Evolutionary conservation across 2,113 vertebrate genomes (phyloP).

Genomic region (Indicator maculatus): DNA sequence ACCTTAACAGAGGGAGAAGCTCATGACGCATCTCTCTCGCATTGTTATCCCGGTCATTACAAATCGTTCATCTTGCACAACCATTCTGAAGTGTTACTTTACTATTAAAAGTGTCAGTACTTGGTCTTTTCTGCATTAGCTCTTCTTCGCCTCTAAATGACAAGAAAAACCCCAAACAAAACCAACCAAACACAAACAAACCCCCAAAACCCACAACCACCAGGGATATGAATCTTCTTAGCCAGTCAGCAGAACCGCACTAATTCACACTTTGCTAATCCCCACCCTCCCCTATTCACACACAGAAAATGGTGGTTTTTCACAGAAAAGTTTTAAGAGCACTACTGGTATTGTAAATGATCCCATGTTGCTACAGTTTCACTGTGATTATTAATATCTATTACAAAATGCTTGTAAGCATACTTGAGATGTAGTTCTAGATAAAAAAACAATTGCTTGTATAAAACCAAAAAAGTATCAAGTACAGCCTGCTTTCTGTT

Average conservation of each 20-base stretch:
- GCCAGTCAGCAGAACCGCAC: background rate
- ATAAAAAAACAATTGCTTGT: background rate
- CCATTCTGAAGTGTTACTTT: slow-evolving; percentile 59
- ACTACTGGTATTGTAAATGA: background rate
- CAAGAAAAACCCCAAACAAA: background rate
- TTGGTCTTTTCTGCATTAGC: slow-evolving; percentile 52
- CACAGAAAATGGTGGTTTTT: background rate
- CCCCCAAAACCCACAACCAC: too few relatives aligned
- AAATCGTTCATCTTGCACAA: slow-evolving; percentile 29
- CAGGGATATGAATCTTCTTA: slow-evolving; percentile 49
- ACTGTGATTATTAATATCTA: background rate
- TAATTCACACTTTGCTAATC: slow-evolving; percentile 33
- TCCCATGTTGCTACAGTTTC: background rate
- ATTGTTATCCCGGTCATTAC: slow-evolving; percentile 52
- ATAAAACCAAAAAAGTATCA: background rate
- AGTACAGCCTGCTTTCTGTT: background rate
- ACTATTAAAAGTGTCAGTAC: slow-evolving; percentile 61
- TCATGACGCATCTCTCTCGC: slow-evolving; percentile 16
- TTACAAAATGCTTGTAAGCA: background rate
- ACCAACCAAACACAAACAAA: too few relatives aligned
- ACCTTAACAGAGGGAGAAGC: background rate
- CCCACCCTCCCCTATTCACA: rapidly evolving
- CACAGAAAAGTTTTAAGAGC: background rate
- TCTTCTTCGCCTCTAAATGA: slow-evolving; percentile 58
- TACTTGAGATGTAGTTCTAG: background rate